Conservation (phyloP, 2,113 vertebrate species). For the Phalacrocorax carbo region DNA sequence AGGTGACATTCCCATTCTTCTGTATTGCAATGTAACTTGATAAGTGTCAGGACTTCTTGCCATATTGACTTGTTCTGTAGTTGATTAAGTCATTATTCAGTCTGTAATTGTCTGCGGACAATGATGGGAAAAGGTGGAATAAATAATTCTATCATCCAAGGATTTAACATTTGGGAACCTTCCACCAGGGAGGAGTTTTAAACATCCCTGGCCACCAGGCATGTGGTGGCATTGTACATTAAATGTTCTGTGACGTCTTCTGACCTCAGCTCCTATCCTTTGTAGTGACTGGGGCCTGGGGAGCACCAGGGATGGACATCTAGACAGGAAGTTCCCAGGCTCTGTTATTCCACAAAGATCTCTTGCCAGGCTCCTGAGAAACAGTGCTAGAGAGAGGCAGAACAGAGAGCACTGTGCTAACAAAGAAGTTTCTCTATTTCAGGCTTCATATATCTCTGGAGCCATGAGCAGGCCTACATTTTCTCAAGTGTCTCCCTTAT, state of each 20-base stretch:
- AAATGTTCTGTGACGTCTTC: not conserved
- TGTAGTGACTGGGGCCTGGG: not conserved
- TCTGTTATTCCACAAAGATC: not conserved
- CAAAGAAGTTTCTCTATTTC: not conserved
- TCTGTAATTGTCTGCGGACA: not conserved
- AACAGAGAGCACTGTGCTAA: not conserved
- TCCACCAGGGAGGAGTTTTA: not conserved
- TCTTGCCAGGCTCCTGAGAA: not conserved
- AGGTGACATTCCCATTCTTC: not conserved
- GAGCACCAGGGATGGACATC: not conserved
- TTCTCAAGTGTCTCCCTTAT: not conserved
- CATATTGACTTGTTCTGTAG: not conserved
- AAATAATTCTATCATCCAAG: not conserved
- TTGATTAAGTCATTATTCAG: not conserved
- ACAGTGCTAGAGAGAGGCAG: not conserved
- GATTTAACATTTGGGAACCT: not conserved
- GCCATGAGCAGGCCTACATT: not conserved
- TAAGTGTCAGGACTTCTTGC: not conserved
- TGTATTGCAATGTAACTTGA: not conserved
- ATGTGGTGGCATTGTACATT: rapidly evolving
- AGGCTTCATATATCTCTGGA: not conserved
- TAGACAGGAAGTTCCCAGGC: not conserved
- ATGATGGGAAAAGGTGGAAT: not conserved
- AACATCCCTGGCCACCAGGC: not conserved
- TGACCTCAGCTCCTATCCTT: not conserved